These are phyloP conservation scores for Branchinecta sandiegonensis DNA, from an alignment of 2,888 invertebrate genomes.

Conservation along the genomic window DNA sequence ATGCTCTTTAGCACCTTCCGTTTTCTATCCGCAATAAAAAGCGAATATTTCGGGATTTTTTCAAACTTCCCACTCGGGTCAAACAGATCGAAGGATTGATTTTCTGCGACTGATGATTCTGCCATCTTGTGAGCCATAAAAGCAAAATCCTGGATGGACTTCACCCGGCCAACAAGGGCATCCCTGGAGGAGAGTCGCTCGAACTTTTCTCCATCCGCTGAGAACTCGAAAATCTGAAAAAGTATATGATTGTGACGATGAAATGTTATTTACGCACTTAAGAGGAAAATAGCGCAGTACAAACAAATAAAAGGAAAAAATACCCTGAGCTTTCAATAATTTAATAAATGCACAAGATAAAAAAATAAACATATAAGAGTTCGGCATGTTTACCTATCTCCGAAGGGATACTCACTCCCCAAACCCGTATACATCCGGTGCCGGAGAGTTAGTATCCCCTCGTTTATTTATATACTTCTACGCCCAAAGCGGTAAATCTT, in stretches of 20 bases:
- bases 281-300: no score
- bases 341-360: no score
- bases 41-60: slow-evolving; percentile 42
- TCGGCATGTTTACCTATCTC: no score
- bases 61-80: slow-evolving; percentile 30
- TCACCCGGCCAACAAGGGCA: slow-evolving; percentile 49
- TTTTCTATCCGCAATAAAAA: slow-evolving; percentile 61
- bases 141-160: slow-evolving; percentile 63
- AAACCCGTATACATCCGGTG: no score
- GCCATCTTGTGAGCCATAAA: slow-evolving; percentile 44
- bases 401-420: no score
- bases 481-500: no score
- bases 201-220: slow-evolving; percentile 51
- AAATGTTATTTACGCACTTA: no score
- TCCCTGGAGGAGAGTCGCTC: slow-evolving; percentile 46
- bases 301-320: no score
- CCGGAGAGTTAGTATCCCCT: no score
- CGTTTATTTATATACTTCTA: no score
- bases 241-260: slow-evolving; percentile 20
- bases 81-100: slow-evolving; percentile 19
- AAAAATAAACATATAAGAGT: no score
- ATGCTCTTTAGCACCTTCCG: slow-evolving; percentile 35
- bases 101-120: slow-evolving; percentile 40
- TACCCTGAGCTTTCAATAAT: no score
- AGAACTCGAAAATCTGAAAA: slow-evolving; percentile 59